Base-by-base conservation (phyloP, 2,888 invertebrate genomes). In the Prosapia bicincta region DNA sequence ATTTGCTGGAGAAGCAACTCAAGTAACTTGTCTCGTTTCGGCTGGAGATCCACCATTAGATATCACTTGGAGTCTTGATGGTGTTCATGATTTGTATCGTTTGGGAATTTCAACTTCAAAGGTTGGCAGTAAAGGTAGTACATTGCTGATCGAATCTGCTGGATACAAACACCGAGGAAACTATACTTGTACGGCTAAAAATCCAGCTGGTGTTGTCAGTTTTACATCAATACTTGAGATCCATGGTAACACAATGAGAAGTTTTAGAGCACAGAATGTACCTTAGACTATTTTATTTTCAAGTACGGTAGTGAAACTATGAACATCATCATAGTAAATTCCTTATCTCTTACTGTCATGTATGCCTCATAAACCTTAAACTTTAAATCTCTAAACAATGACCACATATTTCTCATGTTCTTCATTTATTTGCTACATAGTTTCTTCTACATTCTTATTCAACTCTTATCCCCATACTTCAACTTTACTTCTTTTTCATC, bases 1-100 rank as follows among this genome's bases (percentile, higher is more conserved):
- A 65, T 91, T 90, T 83, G 90, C 90, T 78, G 92, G 91, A 71
- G 91, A 92, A 83, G 88, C 89, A 66, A 89, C 90, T 69, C 90
- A 90, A 83, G 88, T 90, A 83, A 89, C 88, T 72, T 93, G 93
- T 84, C 89, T 90, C 78, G 89, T 91, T 69, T 89, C 89, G 74
- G 90, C 91, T 84, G 92, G 94, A 78, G 94, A 94, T 85, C 86
- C 89, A 72, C 94, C 94, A 0, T 87, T 94, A 82, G 88, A 88
- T 76, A 90, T 94, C 71, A 86, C 88, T 28, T 94, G 93, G 93
- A 82, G 83, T 38, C 85, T 86, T 80, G 86, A 87, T 80, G 79
- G 77, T 10, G 13, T 13, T 23, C 23, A 26, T 26, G 26, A 26
- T n/a, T 78, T 81, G 10, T 80, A 82, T 28, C 79, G 80, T 72